Base-by-base conservation (phyloP, 2,113 vertebrate species). In the Elgaria multicarinata region DNA sequence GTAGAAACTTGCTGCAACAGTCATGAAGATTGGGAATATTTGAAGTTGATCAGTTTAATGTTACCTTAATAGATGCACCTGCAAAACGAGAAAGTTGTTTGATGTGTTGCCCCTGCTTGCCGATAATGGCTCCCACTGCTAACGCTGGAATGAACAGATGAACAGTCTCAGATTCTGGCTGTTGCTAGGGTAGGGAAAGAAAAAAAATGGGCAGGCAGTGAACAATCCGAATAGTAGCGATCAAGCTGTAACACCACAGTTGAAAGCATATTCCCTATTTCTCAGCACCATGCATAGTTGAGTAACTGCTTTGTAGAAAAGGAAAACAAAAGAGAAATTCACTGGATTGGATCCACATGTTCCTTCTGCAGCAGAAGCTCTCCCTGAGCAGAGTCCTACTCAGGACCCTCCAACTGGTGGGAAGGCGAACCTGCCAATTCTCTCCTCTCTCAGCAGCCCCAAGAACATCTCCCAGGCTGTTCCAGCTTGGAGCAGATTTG, bases 91-190 rank as follows among this genome's bases (percentile, higher is more conserved):
- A 99, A 89, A 99, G 98, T 96, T 99, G 99, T 96, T 99, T 99
- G 97, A 99, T 99, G 96, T 99, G 99, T 93, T 99, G 99, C 93
- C 99, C 99, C 97, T 99, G 98, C 96, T 99, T 99, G 95, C 99
- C 99, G 50, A 99, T 99, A 96, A 99, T 99, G 95, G 99, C 99
- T 64, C 99, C 99, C 20, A 99, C 99, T 18, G 99, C 98, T 87
- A 99, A 97, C 6, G 99, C 98, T 58, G 99, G 99, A 95, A 99
- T 99, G 94, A 99, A 99, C 91, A 99, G 97, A 95, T 99, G 98
- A 94, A 99, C 99, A 0, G 99, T 99, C 97, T 99, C 99, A 0
- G 98, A 98, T 94, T 99, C 99, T 0, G 97, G 98, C 84, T 98
- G 98, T 97, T 98, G 97, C 95, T 97, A 96, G 81, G 86, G 95